A percentile compares a stretch with the other conserved stretches of the same genome.
phyloP scores from a whole-genome alignment of 1,140 invertebrate genomes.

The Lysiphlebus fabarum region DNA sequence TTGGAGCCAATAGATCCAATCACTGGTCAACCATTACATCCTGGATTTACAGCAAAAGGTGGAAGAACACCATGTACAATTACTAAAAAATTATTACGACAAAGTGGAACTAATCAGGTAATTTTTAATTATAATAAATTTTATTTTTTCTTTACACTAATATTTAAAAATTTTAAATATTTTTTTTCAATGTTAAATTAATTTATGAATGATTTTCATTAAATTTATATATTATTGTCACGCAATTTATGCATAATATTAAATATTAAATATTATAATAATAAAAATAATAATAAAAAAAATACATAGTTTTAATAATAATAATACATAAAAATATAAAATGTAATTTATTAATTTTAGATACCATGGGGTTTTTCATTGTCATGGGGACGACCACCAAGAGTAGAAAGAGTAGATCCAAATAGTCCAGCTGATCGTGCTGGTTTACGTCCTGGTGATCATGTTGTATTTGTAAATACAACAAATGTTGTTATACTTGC shows the following conservation, averaged over 20 bases:
- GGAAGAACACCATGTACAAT: constrained; percentile 82
- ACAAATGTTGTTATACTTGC: constrained; percentile 79
- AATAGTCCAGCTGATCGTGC: constrained; percentile 76
- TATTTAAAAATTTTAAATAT: too few species aligned
- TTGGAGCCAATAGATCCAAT: constrained; percentile 64
- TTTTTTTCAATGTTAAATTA: too few species aligned
- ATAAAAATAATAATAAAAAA: not conserved
- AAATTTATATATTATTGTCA: too few species aligned
- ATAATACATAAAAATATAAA: not conserved
- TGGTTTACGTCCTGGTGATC: constrained; percentile 77
- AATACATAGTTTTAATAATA: not conserved
- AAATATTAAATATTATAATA: too few species aligned
- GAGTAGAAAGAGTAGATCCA: constrained; percentile 80
- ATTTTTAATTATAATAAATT: too few species aligned
- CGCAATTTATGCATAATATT: too few species aligned
- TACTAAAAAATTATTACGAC: constrained; percentile 61
- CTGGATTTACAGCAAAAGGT: constrained; percentile 51
- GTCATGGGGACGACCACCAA: constrained; percentile 87
- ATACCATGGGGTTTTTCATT: constrained; percentile 70
- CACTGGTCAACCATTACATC: constrained; percentile 42
- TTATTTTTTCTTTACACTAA: too few species aligned
- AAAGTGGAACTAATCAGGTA: constrained; percentile 45
- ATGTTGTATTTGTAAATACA: constrained; percentile 81
- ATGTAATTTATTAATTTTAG: constrained; percentile 27
- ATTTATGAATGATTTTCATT: too few species aligned